Base-by-base conservation (phyloP, 2,888 invertebrate species). In the Thalpophila matura region DNA sequence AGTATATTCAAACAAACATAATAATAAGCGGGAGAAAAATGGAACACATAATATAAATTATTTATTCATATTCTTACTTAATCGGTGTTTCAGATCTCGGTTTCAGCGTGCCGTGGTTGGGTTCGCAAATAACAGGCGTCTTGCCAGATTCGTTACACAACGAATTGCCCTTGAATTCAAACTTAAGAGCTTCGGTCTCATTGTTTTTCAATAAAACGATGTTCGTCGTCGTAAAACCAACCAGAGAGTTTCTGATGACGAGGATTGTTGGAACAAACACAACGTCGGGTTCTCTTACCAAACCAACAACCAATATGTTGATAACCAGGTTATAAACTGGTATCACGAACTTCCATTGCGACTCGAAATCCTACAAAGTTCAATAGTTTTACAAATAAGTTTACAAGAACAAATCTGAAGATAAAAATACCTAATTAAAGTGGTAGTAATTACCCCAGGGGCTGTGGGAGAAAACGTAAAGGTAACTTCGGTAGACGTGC, bases 381-480 rank as follows among this genome's bases (percentile, higher is more conserved):
- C 22, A n/a, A 14, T 14, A 18, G 0, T 4, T 29, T 46, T 31
- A 38, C 4, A 14, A 49, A 6, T 18, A 12, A 12, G 29, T 26
- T 59, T 20, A 42, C 14, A 20, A 24, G 2, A 37, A 12, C 3
- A 37, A 31, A 1, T 31, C 6, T 12, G n/a, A n/a, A n/a, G n/a
- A 22, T 20, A 3, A n/a, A 33, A 18, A 43, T 7, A n/a, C n/a
- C n/a, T n/a, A 24, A 29, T 7, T n/a, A 2, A 26, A 29, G 9
- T 37, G 54, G 26, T 9, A n/a, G n/a, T 1, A 14, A 72, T 51
- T 82, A 94, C 94, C 77, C 97, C 97, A n/a, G 96, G 90, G 31
- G 95, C 89, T 40, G 95, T 95, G 0, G 97, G 96, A 12, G 95
- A 89, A 84, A 97, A 97, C 38, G 96, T 96, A 85, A 97, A 97